Base-by-base conservation (phyloP, 2,888 invertebrate species). In the Clitarchus hookeri region DNA sequence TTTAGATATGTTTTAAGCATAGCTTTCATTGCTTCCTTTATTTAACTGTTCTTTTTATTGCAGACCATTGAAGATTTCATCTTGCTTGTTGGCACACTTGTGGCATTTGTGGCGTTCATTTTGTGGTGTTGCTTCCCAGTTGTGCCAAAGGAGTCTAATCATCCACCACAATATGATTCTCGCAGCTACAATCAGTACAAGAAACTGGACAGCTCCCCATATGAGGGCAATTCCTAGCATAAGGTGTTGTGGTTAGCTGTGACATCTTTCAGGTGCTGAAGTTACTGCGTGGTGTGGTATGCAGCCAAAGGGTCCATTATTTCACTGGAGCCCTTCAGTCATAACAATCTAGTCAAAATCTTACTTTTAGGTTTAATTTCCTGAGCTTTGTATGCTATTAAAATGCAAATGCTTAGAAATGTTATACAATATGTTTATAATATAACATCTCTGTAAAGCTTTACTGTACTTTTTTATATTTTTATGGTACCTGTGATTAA, bases 91-190 rank as follows among this genome's bases (percentile, higher is more conserved):
- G 94, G 94, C 53, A 94, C 94, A 53, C 89, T 94, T 88, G 94
- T 94, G 87, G 94, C 94, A 84, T 94, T 94, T 90, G 92, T 94
- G 87, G 94, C 94, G 44, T 94, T 94, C 89, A 92, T 94, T 87
- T 90, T 94, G 48, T 94, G 94, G 94, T 94, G 94, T 90, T 94
- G 94, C 90, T 94, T 94, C 90, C 94, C 94, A 86, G 92, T 93
- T 88, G 92, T 92, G 87, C 93, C 93, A 84, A 93, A 92, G 90
- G 93, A 90, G 85, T 87, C 87, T 23, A 87, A 87, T 65, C 86
- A 86, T 77, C 87, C 87, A 4, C 82, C 83, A 36, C 86, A 86
- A 82, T 87, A 87, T 84, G 87, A 87, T 78, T 86, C 85, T n/a
- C 83, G 86, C 48, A 86, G 80, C n/a, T 86, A 86, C 84, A 86